These are phyloP conservation scores for Florisuga fusca DNA, from an alignment of 2,797 vertebrate species.

Conservation along the genomic window DNA sequence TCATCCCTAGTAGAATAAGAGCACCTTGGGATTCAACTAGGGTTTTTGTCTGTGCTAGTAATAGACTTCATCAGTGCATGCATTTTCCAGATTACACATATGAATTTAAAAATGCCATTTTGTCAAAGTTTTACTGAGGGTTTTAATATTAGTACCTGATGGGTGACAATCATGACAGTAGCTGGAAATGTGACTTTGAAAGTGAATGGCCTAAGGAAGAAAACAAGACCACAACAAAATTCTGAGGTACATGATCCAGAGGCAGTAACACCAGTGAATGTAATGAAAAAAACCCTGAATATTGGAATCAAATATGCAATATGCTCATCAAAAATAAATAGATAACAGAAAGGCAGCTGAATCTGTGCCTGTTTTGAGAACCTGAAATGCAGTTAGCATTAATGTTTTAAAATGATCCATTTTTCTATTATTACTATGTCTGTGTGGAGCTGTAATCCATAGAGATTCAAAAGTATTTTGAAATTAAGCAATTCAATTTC, in stretches of 20 bases:
- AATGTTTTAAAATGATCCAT: neutral
- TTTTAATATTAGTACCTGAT: constrained; percentile 9
- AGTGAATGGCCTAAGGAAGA: neutral
- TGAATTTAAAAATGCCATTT: neutral
- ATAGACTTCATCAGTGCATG: neutral
- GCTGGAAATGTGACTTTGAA: constrained; percentile 18
- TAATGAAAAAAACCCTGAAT: neutral
- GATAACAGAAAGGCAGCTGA: neutral
- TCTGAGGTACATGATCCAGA: neutral
- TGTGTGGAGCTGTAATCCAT: neutral
- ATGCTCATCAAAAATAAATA: neutral
- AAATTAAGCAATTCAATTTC: neutral
- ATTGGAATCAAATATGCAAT: neutral
- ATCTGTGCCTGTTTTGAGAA: neutral
- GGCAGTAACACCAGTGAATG: neutral
- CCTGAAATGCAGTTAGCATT: neutral
- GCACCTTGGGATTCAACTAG: neutral
- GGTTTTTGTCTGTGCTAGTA: neutral
- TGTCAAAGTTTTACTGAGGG: neutral
- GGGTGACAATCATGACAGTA: neutral
- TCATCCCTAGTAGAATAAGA: neutral
- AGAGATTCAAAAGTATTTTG: constrained; percentile 1
- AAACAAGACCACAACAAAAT: constrained; percentile 26
- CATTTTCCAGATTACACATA: neutral
- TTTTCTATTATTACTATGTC: neutral